Evolutionary conservation across 1,140 invertebrate genomes (phyloP).

Genomic region (Lepidurus couesii): DNA sequence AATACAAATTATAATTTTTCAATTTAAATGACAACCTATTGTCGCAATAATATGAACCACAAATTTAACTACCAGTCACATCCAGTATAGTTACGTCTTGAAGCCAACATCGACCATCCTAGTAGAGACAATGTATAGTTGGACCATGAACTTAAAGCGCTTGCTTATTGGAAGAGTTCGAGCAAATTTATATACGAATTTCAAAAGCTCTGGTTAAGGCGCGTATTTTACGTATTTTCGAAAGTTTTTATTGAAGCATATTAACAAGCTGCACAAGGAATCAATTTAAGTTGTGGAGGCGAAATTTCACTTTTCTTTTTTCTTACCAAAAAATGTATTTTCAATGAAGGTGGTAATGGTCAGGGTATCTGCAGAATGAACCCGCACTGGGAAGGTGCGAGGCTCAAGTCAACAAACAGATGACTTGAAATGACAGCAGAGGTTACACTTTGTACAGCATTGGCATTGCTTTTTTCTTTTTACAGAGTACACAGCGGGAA

Average conservation of each 20-base stretch:
- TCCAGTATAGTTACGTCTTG: too few species aligned
- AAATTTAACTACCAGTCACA: too few species aligned
- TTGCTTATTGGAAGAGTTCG: background rate
- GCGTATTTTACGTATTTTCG: too few species aligned
- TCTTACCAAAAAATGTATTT: slow-evolving; percentile 22
- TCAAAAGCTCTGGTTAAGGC: background rate
- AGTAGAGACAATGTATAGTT: too few species aligned
- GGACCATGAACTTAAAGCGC: too few species aligned
- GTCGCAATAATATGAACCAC: too few species aligned
- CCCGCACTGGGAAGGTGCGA: slow-evolving; percentile 6
- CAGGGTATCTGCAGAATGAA: slow-evolving; percentile 21
- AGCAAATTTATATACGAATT: background rate
- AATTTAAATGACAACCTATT: too few species aligned
- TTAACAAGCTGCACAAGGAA: background rate
- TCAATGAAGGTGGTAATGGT: slow-evolving; percentile 5
- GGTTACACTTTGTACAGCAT: slow-evolving; percentile 22
- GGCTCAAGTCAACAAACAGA: slow-evolving; percentile 21
- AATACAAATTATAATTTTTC: too few species aligned
- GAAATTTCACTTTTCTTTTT: background rate
- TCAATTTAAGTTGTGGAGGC: background rate
- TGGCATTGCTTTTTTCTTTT: slow-evolving; percentile 22
- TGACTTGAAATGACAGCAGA: slow-evolving; percentile 19
- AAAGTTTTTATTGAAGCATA: too few species aligned
- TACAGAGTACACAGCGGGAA: slow-evolving; percentile 21
- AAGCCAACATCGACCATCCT: too few species aligned